Base-by-base conservation (phyloP, 2,888 invertebrate species). In the Tipula helvola region DNA sequence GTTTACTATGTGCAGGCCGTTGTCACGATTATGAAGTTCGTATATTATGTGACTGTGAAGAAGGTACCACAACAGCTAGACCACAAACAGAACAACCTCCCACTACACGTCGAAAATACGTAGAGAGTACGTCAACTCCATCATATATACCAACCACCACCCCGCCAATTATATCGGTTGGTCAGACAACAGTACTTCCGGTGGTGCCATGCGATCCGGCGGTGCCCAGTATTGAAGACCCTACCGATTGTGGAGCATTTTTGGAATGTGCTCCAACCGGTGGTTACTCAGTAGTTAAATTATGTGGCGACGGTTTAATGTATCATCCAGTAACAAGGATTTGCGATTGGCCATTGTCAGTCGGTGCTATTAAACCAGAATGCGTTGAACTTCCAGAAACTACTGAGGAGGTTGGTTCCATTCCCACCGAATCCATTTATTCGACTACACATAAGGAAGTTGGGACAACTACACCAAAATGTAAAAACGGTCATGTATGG, bases 11-110 rank as follows among this genome's bases (percentile, higher is more conserved):
- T 89, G 91, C 91, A 83, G 93, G 93, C 87, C 89, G 90, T 12
- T 97, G 97, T 89, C 93, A 94, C 1, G 97, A 97, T 92, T 97
- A 97, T 90, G 97, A 97, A 91, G 94, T 97, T 86, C 93, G 96
- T 42, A 95, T 97, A 1, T 92, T 94, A 71, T 97, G 97, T 89
- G 90, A 92, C 87, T 96, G 96, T 90, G 91, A 16, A 5, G 39
- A 36, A 36, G 28, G 12, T 52, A 52, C 52, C 5, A 52, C 2
- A 47, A 18, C 36, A 85, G 71, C 52, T 13, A 85, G 5, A 8
- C 18, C 39, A 13, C 52, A 18, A 52, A 39, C 52, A 8, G 36
- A 16, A 36, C 36, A 8, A 39, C n/a, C 7, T 13, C 39, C 52
- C 10, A 18, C 57, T n/a, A 28, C 86, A 28, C 10, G 13, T 36